These are phyloP conservation scores for Bradypodion pumilum DNA, from an alignment of 2,797 vertebrate species.

Conservation along the genomic window DNA sequence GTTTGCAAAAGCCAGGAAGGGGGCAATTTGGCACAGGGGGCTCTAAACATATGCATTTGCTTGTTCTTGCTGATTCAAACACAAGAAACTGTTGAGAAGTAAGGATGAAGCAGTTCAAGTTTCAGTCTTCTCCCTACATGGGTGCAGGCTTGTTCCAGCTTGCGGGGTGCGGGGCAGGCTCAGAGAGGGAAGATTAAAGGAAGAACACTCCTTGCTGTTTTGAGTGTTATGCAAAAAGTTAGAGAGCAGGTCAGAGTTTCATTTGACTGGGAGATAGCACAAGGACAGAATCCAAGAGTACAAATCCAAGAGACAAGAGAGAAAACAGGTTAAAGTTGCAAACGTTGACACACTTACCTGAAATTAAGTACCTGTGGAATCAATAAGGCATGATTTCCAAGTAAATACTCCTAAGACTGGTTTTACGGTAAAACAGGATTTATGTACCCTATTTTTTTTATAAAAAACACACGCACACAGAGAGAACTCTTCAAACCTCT, in stretches of 20 bases:
- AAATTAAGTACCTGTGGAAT: background rate
- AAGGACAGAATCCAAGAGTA: background rate
- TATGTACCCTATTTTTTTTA: background rate
- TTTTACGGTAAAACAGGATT: background rate
- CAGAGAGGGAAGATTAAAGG: background rate
- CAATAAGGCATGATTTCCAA: background rate
- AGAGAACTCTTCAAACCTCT: too few relatives aligned
- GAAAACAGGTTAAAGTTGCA: background rate
- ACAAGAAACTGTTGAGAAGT: constrained; percentile 6
- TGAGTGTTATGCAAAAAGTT: constrained; percentile 1
- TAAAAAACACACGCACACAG: background rate
- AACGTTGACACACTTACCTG: background rate
- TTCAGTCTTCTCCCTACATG: background rate
- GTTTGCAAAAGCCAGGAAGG: background rate
- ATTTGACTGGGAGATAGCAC: background rate
- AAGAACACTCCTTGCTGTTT: background rate
- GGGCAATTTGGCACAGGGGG: background rate
- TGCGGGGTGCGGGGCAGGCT: background rate
- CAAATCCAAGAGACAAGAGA: background rate
- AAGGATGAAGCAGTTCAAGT: constrained; percentile 17
- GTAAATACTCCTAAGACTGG: background rate
- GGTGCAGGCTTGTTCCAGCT: constrained; percentile 14
- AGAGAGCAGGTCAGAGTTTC: background rate
- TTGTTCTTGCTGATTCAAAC: constrained; percentile 9
- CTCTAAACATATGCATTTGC: background rate